A percentile compares a stretch with the other conserved stretches of the same genome.
Evolutionary conservation across 2,888 invertebrate genomes (phyloP).

Genomic region (Tipula helvola): DNA sequence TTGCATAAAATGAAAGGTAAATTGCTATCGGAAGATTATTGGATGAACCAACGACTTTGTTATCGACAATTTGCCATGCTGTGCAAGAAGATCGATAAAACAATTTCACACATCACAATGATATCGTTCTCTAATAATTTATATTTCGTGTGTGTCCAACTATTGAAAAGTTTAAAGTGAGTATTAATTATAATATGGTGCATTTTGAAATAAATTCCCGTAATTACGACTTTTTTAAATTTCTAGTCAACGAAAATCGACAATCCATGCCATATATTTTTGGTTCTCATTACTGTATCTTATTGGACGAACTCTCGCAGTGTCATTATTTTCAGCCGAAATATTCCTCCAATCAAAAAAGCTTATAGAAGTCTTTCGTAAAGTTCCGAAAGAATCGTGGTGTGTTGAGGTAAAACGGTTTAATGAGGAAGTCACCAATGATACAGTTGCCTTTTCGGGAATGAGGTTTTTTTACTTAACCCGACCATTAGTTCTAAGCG

Average conservation of each 20-base stretch:
- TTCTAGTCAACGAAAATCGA: constrained; percentile 29
- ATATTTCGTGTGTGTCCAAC: constrained; percentile 45
- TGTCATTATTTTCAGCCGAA: constrained; percentile 43
- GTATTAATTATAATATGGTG: not conserved
- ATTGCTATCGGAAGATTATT: constrained; percentile 36
- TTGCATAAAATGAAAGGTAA: constrained; percentile 38
- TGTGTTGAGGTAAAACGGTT: constrained; percentile 36
- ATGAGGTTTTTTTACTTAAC: constrained; percentile 34
- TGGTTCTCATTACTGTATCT: constrained; percentile 44
- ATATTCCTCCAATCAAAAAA: constrained; percentile 42
- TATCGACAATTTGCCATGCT: constrained; percentile 39
- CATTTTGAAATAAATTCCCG: no score
- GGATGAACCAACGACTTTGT: constrained; percentile 40
- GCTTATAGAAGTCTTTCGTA: constrained; percentile 33
- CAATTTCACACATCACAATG: constrained; percentile 40
- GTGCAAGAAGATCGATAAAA: constrained; percentile 38
- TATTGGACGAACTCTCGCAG: constrained; percentile 40
- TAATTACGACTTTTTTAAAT: not conserved
- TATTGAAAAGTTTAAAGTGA: constrained; percentile 40
- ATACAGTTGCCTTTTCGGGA: constrained; percentile 30
- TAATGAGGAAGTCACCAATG: constrained; percentile 29
- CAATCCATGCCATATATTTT: constrained; percentile 39
- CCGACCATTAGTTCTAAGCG: constrained; percentile 30
- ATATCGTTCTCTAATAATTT: constrained; percentile 43
- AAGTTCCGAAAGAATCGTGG: constrained; percentile 37